Base-by-base conservation (phyloP, 1,140 invertebrate genomes). In the Battus philenor region DNA sequence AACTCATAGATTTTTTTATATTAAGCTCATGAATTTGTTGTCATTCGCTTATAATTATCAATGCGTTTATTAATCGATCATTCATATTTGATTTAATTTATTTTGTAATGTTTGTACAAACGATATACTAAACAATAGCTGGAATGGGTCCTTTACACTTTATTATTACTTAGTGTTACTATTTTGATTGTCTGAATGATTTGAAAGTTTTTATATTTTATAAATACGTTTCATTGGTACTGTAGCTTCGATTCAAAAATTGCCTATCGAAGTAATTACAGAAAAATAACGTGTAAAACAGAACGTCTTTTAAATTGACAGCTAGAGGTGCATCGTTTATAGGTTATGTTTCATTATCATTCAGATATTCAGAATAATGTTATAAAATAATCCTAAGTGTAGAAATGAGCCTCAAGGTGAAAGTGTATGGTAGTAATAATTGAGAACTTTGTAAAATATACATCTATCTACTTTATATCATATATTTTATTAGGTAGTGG, bases 361-460 rank as follows among this genome's bases (percentile, higher is more conserved):
- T 26, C 36, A 39, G 36, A 26, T 39, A 39, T 26, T 41, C 33
- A 36, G 10, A 36, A 36, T 47, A 31, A 34, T 34, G 15, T 44
- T 46, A 29, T 34, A 43, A 24, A 16, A 34, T 36, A 43, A 15
- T 47, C 30, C 39, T 43, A 38, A 18, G n/a, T 27, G 31, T 16
- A 49, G 30, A 47, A 18, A 24, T 34, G 32, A 29, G 68, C 70
- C 45, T 24, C 29, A 50, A 54, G 68, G 68, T 66, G 38, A 55
- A 63, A 59, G 71, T 75, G 71, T 75, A 72, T 70, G 44, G 27
- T 72, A 75, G 68, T 75, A 75, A 75, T 75, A 75, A 75, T 55
- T 50, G 44, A 20, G 51, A 53, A 33, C 41, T 62, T 50, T 71
- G 59, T 67, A 68, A 59, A 53, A 56, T 66, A 61, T 56, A 29